Evolutionary conservation across 2,888 invertebrate genomes (phyloP).

Genomic region (Galeopsomyia nigrocyanea): DNA sequence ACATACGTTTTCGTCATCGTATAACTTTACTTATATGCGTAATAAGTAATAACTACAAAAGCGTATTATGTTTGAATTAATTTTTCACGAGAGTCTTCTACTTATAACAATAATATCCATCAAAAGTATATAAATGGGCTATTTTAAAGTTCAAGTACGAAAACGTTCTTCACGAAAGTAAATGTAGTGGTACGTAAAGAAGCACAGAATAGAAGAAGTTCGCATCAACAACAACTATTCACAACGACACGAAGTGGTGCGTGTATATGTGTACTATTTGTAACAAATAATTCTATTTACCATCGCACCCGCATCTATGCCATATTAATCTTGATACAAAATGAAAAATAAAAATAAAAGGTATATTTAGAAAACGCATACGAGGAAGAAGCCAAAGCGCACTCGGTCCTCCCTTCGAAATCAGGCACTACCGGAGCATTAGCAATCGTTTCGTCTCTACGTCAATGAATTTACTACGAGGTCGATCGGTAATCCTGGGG

Average conservation of each 20-base stretch:
- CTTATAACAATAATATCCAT: no score
- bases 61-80: no score
- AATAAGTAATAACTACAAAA: no score
- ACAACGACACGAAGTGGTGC: no score
- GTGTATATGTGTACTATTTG: background rate
- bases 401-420: slow-evolving; percentile 35
- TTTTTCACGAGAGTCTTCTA: no score
- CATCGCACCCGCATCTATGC: background rate
- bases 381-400: background rate
- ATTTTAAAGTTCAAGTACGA: no score
- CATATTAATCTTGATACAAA: background rate
- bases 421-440: slow-evolving; percentile 23
- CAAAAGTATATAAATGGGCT: no score
- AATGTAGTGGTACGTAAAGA: no score
- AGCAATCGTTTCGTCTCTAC: background rate
- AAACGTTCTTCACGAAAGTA: no score
- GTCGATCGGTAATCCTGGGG: slow-evolving; percentile 60
- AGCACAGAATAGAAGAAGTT: background rate
- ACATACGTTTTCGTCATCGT: no score
- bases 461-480: slow-evolving; percentile 54
- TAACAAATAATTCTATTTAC: slow-evolving; percentile 10
- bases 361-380: background rate
- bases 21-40: no score
- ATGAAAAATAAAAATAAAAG: background rate
- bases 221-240: background rate